These are phyloP conservation scores for Callyntrura guangdongensis DNA, from an alignment of 2,888 invertebrate genomes.

Conservation along the genomic window DNA sequence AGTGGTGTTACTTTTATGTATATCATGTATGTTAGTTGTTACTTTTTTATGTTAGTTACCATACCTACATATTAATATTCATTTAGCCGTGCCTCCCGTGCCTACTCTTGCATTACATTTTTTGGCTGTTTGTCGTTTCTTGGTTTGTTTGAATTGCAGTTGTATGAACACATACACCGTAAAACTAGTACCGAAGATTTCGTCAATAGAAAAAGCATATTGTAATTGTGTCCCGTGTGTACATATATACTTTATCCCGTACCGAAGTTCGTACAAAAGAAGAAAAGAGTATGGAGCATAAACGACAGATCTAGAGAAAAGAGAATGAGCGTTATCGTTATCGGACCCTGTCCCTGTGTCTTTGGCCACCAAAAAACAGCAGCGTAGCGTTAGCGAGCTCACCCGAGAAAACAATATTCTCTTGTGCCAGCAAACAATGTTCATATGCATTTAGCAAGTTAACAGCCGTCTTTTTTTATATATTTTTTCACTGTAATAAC, in stretches of 20 bases:
- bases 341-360: conserved; percentile 42
- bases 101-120: conserved; percentile 33
- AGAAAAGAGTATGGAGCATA: background rate
- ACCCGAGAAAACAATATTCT: background rate
- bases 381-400: conserved; percentile 5
- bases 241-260: background rate
- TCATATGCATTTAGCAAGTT: background rate
- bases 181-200: too few relatives aligned
- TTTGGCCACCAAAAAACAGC: background rate
- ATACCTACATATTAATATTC: background rate
- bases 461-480: background rate
- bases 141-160: background rate
- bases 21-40: background rate
- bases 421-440: background rate
- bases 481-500: background rate
- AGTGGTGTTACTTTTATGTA: background rate
- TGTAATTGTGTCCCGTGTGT: background rate
- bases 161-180: background rate
- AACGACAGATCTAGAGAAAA: background rate
- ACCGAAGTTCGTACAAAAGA: background rate
- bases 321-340: conserved; percentile 28
- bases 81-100: background rate
- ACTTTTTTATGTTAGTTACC: background rate
- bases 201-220: too few relatives aligned
- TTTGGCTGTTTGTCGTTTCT: background rate